These are phyloP conservation scores for Ochotona princeps DNA, from an alignment of 2,113 vertebrate species.

Conservation along the genomic window DNA sequence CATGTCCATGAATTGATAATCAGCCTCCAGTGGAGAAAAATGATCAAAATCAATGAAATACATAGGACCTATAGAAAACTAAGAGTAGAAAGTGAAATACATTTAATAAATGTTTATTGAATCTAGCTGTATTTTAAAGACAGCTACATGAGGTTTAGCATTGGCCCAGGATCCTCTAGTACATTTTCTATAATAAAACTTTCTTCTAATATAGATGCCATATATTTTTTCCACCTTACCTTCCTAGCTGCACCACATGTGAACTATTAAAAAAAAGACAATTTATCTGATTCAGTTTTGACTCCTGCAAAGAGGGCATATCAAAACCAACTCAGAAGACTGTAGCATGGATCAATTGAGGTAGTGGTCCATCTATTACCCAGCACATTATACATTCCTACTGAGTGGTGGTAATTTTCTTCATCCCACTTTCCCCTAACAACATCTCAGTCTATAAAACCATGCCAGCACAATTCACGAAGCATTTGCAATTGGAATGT, in stretches of 20 bases:
- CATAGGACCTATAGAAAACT: slow-evolving; percentile 1
- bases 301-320: not conserved
- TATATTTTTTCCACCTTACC: slow-evolving; percentile 4
- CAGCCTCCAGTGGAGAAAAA: not conserved
- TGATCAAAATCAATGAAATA: not conserved
- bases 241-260: not conserved
- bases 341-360: not conserved
- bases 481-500: not conserved
- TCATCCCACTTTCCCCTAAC: not conserved
- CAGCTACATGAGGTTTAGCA: not conserved
- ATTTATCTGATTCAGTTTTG: not conserved
- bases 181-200: not conserved
- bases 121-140: not conserved
- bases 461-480: not conserved
- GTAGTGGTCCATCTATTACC: not conserved
- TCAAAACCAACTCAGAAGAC: not conserved
- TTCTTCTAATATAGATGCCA: not conserved
- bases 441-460: not conserved
- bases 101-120: too few species aligned
- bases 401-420: not conserved
- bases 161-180: not conserved
- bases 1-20: slow-evolving; percentile 1
- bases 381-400: not conserved
- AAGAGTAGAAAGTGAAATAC: slow-evolving; percentile 30
- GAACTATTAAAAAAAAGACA: not conserved